Conservation (phyloP, 2,888 invertebrate genomes). For the Panopea generosa region DNA sequence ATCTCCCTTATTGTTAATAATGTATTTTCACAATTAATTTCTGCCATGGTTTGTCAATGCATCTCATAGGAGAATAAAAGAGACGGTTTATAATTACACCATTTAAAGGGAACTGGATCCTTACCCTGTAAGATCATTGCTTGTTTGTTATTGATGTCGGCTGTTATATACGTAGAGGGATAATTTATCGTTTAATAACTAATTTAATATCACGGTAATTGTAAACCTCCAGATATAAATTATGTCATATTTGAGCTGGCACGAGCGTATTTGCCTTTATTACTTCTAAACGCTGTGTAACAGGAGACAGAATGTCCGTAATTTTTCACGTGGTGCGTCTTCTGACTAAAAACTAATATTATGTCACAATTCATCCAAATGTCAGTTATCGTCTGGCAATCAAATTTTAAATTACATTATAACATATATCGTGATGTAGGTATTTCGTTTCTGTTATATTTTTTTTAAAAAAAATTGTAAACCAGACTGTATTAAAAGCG, state of each 20-base stretch:
- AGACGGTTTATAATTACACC: background rate
- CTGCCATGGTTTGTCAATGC: background rate
- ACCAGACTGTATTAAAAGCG: background rate
- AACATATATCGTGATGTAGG: no score
- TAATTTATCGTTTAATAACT: conserved; percentile 5
- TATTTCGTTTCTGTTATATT: no score
- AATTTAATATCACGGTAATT: background rate
- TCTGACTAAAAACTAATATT: no score
- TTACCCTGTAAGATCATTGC: conserved; percentile 1
- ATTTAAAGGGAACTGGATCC: background rate
- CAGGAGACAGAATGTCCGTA: no score
- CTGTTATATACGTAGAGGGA: background rate
- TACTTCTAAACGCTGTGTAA: background rate
- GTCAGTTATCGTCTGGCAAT: no score
- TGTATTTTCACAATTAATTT: conserved; percentile 3
- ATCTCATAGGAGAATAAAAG: background rate
- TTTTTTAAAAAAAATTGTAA: background rate
- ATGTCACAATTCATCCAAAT: no score
- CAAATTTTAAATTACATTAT: no score
- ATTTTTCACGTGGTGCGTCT: no score
- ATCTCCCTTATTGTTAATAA: background rate
- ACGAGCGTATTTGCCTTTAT: background rate
- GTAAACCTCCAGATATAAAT: background rate
- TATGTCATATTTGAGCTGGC: conserved; percentile 5
- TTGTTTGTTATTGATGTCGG: background rate